Evolutionary conservation across 2,888 invertebrate species (phyloP).

Genomic region (Drosophila rubida): DNA sequence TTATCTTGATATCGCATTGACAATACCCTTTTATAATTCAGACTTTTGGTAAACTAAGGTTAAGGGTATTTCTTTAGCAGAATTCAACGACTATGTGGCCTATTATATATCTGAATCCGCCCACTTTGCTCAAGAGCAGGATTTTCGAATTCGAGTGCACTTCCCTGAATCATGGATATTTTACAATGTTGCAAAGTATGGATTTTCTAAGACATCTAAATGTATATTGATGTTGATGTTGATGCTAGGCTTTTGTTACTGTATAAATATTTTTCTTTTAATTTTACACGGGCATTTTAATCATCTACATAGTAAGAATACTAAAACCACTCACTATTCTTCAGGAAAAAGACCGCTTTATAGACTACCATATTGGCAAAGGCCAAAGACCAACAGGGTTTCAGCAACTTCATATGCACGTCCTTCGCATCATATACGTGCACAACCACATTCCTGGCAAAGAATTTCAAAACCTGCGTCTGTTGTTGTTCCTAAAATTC

Average conservation of each 20-base stretch:
- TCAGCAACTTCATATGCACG: background rate
- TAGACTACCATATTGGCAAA: background rate
- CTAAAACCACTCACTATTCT: conserved; percentile 21
- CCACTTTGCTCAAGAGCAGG: background rate
- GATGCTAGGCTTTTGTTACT: background rate
- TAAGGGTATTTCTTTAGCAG: conserved; percentile 30
- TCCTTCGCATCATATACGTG: background rate
- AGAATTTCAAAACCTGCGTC: background rate
- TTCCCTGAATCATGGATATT: conserved; percentile 46
- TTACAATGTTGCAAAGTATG: conserved; percentile 19
- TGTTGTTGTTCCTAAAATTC: conserved; percentile 78
- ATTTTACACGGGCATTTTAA: background rate
- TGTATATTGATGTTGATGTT: background rate
- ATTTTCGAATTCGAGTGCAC: conserved; percentile 44
- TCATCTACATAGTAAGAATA: conserved; percentile 5
- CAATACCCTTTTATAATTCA: conserved; percentile 1
- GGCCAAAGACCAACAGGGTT: background rate
- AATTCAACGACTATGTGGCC: conserved; percentile 15
- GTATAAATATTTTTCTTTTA: background rate
- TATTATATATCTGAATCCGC: background rate
- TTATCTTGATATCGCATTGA: conserved; percentile 24
- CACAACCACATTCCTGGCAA: background rate
- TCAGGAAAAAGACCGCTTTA: background rate
- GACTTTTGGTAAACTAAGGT: conserved; percentile 21
- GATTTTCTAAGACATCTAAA: background rate